Evolutionary conservation across 2,797 vertebrate genomes (phyloP), one percentile per base, ranked within the genome.

Genomic region (Apogon talboti): DNA sequence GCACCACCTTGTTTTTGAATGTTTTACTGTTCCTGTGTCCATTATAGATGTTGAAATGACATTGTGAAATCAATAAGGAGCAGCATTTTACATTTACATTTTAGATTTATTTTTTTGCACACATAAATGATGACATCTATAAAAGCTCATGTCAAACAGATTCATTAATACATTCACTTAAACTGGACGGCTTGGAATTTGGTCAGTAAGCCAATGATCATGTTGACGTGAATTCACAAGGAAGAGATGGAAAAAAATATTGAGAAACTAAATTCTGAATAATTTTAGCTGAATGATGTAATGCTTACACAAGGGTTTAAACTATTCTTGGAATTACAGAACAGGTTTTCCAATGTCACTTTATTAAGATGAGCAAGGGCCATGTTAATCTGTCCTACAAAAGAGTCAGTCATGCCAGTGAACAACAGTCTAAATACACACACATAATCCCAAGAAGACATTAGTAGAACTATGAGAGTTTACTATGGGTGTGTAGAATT

Each of bases 381-480:
- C 16, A 21, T 55, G 16, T 21, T 51, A 3, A 7, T 6, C 37
- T 47, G 40, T 18, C 14, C 14, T 12, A 50, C 14, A 44, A 19
- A 38, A 3, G 7, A 49, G 9, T 44, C 21, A 4, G 19, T 43
- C 3, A 62, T 24, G 24, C 2, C 15, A 24, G 8, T 59, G 2
- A 35, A 24, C 46, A 0, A 45, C 0, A 0, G 15, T 50, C n/a
- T 28, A 13, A 28, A 48, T 11, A 75, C 37, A 43, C 14, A 10
- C n/a, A 45, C 1, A 3, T 0, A 38, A 30, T 41, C 38, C 44
- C 19, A 53, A 55, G 13, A 49, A 24, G 11, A 24, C 0, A 13
- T 49, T 24, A 44, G 45, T 12, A 30, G 21, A 12, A 10, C 3
- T 3, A 11, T 56, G 47, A 57, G 41, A 43, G 30, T 78, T 46